Evolutionary conservation across 2,888 invertebrate genomes (phyloP), one percentile per base, ranked within the genome.

Genomic region (Camponotus fellah): DNA sequence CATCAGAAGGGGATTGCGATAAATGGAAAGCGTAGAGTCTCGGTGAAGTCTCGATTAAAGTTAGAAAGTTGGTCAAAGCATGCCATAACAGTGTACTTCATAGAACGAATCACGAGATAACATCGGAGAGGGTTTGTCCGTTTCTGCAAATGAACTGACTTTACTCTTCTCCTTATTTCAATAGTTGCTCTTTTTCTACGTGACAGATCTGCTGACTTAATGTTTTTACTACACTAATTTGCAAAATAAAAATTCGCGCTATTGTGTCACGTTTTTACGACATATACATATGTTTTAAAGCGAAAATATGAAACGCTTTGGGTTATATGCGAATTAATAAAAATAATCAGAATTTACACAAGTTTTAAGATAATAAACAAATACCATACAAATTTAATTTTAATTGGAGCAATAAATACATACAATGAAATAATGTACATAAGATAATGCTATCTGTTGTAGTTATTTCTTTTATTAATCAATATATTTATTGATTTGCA

Each of bases 1-100:
- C 21, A n/a, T 69, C 72, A 79, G 32, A 46, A 68, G 53, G 32
- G n/a, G 49, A 37, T 6, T 32, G 56, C 68, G 43, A 83, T 66
- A 69, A 86, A 79, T 65, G 26, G 56, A 62, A 49, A 40, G 34
- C 40, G 43, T 40, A 82, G 71, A 84, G 76, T 85, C 81, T 76
- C 80, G 32, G 40, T 72, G 34, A 83, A 86, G 84, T 87, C 83
- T 87, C 83, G 76, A 91, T 90, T 89, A 89, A 86, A 87, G 81
- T 84, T 60, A 65, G 74, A 89, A 87, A 87, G 86, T 91, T 88
- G 88, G 87, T 91, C 85, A 88, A 90, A 91, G 85, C 58, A 34
- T 76, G 75, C 71, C 82, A 66, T 43, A 85, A 88, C 86, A 81
- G 83, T 68, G 53, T 60, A 56, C 37, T 69, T n/a, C 49, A 60